Base-by-base conservation (phyloP, 2,888 invertebrate species). In the Teinopalpus imperialis region DNA sequence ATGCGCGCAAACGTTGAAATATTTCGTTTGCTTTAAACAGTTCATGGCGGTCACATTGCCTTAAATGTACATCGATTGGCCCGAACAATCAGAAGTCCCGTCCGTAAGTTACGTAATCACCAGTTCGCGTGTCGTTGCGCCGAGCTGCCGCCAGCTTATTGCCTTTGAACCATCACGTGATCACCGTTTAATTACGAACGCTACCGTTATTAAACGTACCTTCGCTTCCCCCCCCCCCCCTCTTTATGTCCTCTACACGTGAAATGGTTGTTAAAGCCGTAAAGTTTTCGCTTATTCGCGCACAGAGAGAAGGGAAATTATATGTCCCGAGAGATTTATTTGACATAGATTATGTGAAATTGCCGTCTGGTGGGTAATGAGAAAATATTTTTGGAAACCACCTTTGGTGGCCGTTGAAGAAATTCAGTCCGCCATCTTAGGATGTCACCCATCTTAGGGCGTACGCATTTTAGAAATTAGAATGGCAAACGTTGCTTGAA, bases 111-210 rank as follows among this genome's bases (percentile, higher is more conserved):
- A 44, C 48, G 48, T 59, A 59, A 61, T 59, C 50, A 43, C 42
- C 49, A 30, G 43, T 48, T 61, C 56, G 61, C 59, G 61, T 61
- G 61, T 37, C 45, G 21, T 23, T 32, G 8, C 42, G 49, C 42
- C 18, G 49, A 42, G 30, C 8, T 10, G 2, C 27, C 16, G 12
- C 45, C 37, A 29, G 48, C 51, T 43, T 47, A 53, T 54, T 52
- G 44, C 50, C 53, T 16, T 10, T 27, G 48, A 32, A 49, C 46
- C 54, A 49, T 52, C 55, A 56, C 52, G 56, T 39, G 44, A 39
- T 50, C 59, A 52, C 52, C 53, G 53, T 57, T 59, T 54, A 57
- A 59, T 59, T 49, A 49, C 48, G 27, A 43, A 44, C 29, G 41
- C 40, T 29, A 37, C 34, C 39, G 30, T 27, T 36, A 23, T 40